A percentile compares a stretch with the other conserved stretches of the same genome.
These are phyloP conservation scores for Diadumene lineata DNA, from an alignment of 92 coral and sea anemone species.

Conservation along the genomic window DNA sequence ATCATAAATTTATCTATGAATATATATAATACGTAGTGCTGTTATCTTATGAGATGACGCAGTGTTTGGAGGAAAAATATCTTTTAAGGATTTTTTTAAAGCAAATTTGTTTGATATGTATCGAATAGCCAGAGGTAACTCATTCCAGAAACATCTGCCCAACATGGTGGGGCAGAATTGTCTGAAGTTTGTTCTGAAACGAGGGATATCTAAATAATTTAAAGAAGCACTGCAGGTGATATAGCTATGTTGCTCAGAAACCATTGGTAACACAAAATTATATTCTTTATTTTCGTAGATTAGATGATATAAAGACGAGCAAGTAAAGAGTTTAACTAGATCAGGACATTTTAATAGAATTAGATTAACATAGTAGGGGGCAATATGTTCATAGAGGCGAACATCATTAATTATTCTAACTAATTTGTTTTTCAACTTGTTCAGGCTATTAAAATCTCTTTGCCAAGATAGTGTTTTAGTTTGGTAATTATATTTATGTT, in stretches of 20 bases:
- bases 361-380: slow-evolving; percentile 22
- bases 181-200: slow-evolving; percentile 26
- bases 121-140: no score
- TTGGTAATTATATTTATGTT: slow-evolving; percentile 18
- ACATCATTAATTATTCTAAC: slow-evolving; percentile 24
- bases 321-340: slow-evolving; percentile 26
- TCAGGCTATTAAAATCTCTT: not conserved
- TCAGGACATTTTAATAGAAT: slow-evolving; percentile 40
- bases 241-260: slow-evolving; percentile 32
- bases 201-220: slow-evolving; percentile 4
- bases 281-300: not conserved
- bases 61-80: no score
- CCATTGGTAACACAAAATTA: not conserved
- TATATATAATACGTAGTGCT: no score
- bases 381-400: slow-evolving; percentile 6
- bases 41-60: no score
- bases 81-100: no score
- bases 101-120: no score
- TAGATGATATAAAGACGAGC: slow-evolving; percentile 19
- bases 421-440: not conserved
- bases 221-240: slow-evolving; percentile 37
- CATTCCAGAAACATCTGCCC: slow-evolving; percentile 15
- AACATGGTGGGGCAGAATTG: slow-evolving; percentile 34
- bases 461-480: not conserved
- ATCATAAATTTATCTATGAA: no score